A percentile compares a stretch with the other conserved stretches of the same genome.
Evolutionary conservation across 92 coral and sea anemone genomes (phyloP).

Genomic region (Parazoanthus swiftii): DNA sequence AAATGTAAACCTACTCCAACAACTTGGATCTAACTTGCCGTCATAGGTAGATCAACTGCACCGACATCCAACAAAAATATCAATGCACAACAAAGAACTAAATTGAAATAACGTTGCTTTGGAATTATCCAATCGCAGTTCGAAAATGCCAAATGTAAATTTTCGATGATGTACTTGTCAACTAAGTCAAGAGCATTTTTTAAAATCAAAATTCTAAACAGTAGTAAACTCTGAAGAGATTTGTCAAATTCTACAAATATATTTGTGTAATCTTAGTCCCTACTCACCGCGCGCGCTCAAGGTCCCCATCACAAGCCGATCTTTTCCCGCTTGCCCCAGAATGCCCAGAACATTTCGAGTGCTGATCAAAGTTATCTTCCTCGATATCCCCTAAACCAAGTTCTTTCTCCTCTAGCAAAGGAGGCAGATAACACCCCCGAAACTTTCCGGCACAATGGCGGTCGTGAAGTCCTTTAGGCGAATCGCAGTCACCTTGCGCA

Average conservation of each 20-base stretch:
- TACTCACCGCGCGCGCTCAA: slow-evolving; percentile 70
- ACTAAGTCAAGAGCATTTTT: slow-evolving; percentile 51
- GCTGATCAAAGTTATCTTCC: slow-evolving; percentile 82
- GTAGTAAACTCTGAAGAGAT: slow-evolving; percentile 39
- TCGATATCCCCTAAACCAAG: slow-evolving; percentile 83
- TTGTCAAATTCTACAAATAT: slow-evolving; percentile 43
- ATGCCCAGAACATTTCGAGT: slow-evolving; percentile 59
- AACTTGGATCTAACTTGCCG: slow-evolving; percentile 5
- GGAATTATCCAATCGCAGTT: slow-evolving; percentile 47
- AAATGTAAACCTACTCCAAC: slow-evolving; percentile 28
- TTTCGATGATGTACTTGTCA: slow-evolving; percentile 54
- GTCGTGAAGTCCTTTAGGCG: slow-evolving; percentile 55
- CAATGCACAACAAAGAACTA: slow-evolving; percentile 47
- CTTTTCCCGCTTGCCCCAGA: slow-evolving; percentile 49
- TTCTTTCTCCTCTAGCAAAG: slow-evolving; percentile 95
- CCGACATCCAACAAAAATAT: not conserved
- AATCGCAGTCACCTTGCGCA: slow-evolving; percentile 62
- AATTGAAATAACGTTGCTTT: slow-evolving; percentile 66
- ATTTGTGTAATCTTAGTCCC: slow-evolving; percentile 10
- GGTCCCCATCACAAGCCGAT: slow-evolving; percentile 70
- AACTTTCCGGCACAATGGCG: slow-evolving; percentile 64
- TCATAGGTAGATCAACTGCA: slow-evolving; percentile 10
- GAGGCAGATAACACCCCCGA: slow-evolving; percentile 77
- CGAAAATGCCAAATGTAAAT: slow-evolving; percentile 56
- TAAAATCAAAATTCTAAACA: slow-evolving; percentile 50